These are phyloP conservation scores for Bombylius discolor DNA, from an alignment of 2,888 invertebrate species.

Conservation along the genomic window DNA sequence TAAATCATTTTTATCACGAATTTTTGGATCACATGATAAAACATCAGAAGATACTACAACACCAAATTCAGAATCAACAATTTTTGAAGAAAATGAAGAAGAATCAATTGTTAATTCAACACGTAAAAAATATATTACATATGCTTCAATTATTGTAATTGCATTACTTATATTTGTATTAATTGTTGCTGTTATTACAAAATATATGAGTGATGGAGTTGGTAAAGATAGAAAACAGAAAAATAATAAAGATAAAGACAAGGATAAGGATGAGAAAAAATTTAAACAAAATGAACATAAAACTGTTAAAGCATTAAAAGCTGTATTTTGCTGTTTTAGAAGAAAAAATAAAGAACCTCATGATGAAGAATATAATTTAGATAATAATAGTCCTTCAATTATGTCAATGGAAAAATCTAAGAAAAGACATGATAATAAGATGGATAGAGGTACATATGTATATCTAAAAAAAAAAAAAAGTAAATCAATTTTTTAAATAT, in stretches of 20 bases:
- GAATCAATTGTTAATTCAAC: background rate
- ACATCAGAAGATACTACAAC: too few species aligned
- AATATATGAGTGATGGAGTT: conserved; percentile 3
- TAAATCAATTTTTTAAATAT: too few species aligned
- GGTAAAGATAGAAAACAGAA: background rate
- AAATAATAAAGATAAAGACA: background rate
- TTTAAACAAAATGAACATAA: background rate
- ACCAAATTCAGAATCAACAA: too few species aligned
- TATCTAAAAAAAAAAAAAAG: too few species aligned
- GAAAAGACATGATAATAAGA: too few species aligned
- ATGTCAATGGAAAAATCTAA: too few species aligned
- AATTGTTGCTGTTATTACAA: conserved; percentile 9
- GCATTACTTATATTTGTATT: conserved; percentile 8
- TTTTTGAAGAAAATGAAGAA: conserved; percentile 1
- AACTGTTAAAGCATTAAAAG: background rate
- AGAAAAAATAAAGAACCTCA: background rate
- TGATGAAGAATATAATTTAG: too few species aligned
- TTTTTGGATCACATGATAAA: too few species aligned
- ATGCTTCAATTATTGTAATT: conserved; percentile 1
- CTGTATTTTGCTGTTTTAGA: background rate
- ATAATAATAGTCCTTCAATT: too few species aligned
- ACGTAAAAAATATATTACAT: conserved; percentile 7
- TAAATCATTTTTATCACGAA: too few species aligned
- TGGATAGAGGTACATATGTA: too few species aligned
- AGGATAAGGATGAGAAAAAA: background rate